Base-by-base conservation (phyloP, 2,888 invertebrate species). In the Pseudolycoriella hygida region DNA sequence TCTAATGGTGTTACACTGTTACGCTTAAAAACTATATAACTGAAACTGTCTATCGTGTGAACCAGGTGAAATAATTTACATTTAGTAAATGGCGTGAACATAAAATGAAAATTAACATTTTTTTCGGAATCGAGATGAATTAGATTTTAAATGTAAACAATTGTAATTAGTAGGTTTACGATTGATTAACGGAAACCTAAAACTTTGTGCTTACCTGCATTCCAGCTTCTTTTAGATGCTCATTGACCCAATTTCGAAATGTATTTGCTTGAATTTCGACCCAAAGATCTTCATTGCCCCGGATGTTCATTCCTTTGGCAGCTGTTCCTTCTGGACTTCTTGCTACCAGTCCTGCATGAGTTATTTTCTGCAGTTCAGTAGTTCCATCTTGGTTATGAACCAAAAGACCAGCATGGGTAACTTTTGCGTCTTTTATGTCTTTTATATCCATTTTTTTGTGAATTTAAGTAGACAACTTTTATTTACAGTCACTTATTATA, bases 211-310 rank as follows among this genome's bases (percentile, higher is more conserved):
- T 64, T 61, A 75, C 76, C 72, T 75, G 75, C 62, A 76, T 75
- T 53, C 74, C 74, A 50, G 75, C 71, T 42, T 80, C 80, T 50
- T 76, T 75, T 51, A 89, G 65, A 56, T 87, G 84, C 62, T 96
- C 94, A 66, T 96, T 96, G 56, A 94, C 88, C 96, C 96, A 96
- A 67, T 96, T 96, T 54, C 85, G 77, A 63, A 96, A 96, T 34
- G 96, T 96, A 64, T 89, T 87, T 41, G 92, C 86, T 64, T 93
- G 93, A 52, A 92, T 92, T 62, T 90, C 89, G 44, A 94, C 88
- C 94, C 94, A 94, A 39, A 90, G 77, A 59, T 92, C 90, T 67
- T 92, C 89, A 59, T 88, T 81, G 52, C 92, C 93, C 60, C 88
- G 89, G 60, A 92, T 92, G 55, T 85, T 82, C 89, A 92, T 92